Base-by-base conservation (phyloP, 2,888 invertebrate genomes). In the Schrankia costaestrigalis region DNA sequence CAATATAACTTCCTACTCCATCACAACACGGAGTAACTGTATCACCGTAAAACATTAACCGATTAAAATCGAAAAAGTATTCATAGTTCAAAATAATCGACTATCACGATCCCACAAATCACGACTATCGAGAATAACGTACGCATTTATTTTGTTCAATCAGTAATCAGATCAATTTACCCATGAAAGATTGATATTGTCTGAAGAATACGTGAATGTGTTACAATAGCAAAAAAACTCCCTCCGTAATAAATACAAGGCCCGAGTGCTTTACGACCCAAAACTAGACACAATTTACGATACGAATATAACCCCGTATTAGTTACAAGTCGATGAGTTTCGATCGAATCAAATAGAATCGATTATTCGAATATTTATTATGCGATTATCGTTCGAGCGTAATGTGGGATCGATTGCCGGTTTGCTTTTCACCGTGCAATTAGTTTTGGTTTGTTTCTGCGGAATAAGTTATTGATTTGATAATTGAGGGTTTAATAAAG, bases 231-330 rank as follows among this genome's bases (percentile, higher is more conserved):
- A 9, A 18, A 31, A 36, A 24, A 9, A 1, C n/a, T n/a, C 28
- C 41, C 40, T 50, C 38, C 26, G 25, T 32, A 29, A 33, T 38
- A 38, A 32, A 38, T 24, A 32, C 21, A 37, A 34, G 55, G 55
- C 55, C 42, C 55, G 56, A 56, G 41, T 52, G 25, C 26, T 56
- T 56, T 55, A 56, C 56, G 52, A 56, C 30, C 52, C 46, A 52
- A 55, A 56, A 56, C 55, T 56, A 52, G 40, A 46, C 22, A 52
- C 46, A 49, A 49, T 56, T 56, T 52, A 56, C 49, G 46, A 52
- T 37, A n/a, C 32, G 26, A 39, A 46, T 52, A 46, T 31, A n/a
- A 37, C 44, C 44, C 38, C 46, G 32, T 48, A 55, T 55, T 55
- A 56, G 56, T 56, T 45, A 56, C 55, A 49, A 52, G 49, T 56